These are phyloP conservation scores for Apostichopus californicus DNA, from an alignment of 35 echinoderm and acorn worm genomes.

Conservation along the genomic window DNA sequence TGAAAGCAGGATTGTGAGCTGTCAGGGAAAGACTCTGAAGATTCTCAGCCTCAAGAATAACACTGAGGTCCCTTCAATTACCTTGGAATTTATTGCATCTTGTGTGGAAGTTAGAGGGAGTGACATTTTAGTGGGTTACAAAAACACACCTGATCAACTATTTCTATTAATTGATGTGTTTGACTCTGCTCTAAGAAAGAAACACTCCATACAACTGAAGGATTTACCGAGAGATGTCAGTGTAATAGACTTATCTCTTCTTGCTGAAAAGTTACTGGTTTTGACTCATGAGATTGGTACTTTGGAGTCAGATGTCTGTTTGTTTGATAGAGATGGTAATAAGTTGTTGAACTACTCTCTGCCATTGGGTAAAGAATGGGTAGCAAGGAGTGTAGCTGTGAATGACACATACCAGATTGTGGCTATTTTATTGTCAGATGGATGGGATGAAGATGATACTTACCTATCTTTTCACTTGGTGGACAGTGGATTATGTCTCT, in stretches of 20 bases:
- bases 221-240: no score
- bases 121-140: neutral
- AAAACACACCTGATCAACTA: no score
- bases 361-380: neutral
- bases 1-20: neutral
- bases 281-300: neutral
- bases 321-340: neutral
- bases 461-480: neutral
- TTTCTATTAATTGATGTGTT: no score
- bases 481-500: neutral
- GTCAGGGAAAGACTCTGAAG: neutral
- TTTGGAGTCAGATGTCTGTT: no score
- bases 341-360: neutral
- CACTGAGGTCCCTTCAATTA: no score
- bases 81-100: no score
- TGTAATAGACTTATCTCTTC: neutral
- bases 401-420: neutral
- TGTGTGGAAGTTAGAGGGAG: neutral
- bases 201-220: no score
- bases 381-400: neutral
- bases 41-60: neutral
- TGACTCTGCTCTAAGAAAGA: no score
- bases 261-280: neutral
- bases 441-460: neutral
- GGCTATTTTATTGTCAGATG: neutral